A percentile compares a stretch with the other conserved stretches of the same genome.
Evolutionary conservation across 2,888 invertebrate genomes (phyloP).

Genomic region (Nephrotoma flavescens): DNA sequence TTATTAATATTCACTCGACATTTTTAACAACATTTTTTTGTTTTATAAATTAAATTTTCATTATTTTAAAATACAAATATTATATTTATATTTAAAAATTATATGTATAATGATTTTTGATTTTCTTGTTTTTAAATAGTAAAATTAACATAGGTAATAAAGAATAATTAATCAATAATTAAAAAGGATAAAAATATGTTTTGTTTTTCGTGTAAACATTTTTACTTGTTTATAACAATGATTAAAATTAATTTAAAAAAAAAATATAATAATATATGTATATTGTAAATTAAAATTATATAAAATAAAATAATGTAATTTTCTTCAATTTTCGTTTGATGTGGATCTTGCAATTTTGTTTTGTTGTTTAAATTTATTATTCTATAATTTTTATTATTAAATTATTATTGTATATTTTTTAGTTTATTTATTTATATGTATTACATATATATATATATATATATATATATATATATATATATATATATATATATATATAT

Average conservation of each 20-base stretch:
- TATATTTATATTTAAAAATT: not conserved
- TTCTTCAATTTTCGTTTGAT: not conserved
- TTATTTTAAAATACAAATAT: not conserved
- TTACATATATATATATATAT: not conserved
- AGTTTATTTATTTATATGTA: slow-evolving; percentile 7
- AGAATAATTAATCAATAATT: not conserved
- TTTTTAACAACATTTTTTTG: not conserved
- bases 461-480: slow-evolving; percentile 1
- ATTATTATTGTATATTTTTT: slow-evolving; percentile 12
- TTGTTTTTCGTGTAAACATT: not conserved
- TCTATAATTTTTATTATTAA: not conserved
- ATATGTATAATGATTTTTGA: not conserved
- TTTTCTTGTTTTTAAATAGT: not conserved
- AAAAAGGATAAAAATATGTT: not conserved
- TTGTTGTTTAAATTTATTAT: not conserved
- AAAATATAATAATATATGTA: not conserved
- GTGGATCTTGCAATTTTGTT: not conserved
- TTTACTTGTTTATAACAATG: not conserved
- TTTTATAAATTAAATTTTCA: not conserved
- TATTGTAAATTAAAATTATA: not conserved
- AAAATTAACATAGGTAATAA: not conserved
- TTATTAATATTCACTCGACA: not conserved
- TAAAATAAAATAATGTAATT: not conserved
- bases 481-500: slow-evolving; percentile 1
- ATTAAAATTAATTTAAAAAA: not conserved